Percentiles rank a stretch among this genome's conserved stretches.
Conservation (phyloP, 2,113 vertebrate species). For the Campylorhamphus procurvoides region DNA sequence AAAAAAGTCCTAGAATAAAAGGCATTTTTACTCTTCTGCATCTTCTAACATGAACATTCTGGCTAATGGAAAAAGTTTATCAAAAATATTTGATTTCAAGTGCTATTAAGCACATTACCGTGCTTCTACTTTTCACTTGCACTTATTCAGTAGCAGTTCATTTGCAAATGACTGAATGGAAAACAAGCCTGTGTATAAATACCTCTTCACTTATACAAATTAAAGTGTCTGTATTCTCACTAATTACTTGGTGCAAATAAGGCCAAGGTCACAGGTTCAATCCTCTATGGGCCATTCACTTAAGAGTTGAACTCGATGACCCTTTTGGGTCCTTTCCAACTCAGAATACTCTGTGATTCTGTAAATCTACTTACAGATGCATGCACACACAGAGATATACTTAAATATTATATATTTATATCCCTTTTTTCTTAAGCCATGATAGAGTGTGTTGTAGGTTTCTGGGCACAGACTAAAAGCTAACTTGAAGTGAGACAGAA, state of each 20-base stretch:
- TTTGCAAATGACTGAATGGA: neutral
- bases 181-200: neutral
- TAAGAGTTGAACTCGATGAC: neutral
- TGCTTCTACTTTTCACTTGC: conserved; percentile 4
- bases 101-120: neutral
- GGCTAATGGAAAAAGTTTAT: neutral
- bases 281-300: neutral
- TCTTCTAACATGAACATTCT: neutral
- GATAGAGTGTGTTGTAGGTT: neutral
- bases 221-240: neutral
- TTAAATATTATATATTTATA: neutral
- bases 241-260: neutral
- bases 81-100: neutral
- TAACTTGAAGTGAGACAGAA: neutral
- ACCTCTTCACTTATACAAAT: neutral
- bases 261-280: neutral
- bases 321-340: neutral
- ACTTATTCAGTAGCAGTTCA: neutral
- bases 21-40: neutral
- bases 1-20: neutral
- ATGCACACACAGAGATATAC: neutral
- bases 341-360: neutral
- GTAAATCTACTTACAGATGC: neutral
- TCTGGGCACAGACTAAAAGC: neutral
- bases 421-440: neutral